Percentiles rank a stretch among this genome's conserved stretches.
phyloP scores from a whole-genome alignment of 2,888 invertebrate genomes.

The Yponomeuta evonymella region DNA sequence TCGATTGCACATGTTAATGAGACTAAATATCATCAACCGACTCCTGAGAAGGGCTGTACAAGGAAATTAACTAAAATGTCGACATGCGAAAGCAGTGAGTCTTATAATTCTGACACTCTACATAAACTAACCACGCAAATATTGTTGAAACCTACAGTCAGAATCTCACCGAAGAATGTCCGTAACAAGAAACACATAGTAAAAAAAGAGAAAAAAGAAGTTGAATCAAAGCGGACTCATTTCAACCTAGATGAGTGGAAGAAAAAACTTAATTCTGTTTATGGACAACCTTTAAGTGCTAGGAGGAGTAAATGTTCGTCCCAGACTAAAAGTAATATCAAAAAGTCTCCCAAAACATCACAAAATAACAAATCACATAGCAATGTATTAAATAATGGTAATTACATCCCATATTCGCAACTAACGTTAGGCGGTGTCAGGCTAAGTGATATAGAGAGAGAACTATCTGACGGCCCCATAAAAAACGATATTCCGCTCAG shows the following conservation, averaged over 20 bases:
- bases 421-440: conserved; percentile 63
- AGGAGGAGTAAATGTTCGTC: conserved; percentile 27
- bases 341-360: conserved; percentile 23
- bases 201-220: conserved; percentile 27
- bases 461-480: conserved; percentile 49
- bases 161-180: conserved; percentile 33
- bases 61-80: conserved; percentile 58
- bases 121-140: conserved; percentile 34
- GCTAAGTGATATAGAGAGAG: conserved; percentile 60
- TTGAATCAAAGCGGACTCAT: conserved; percentile 31
- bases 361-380: conserved; percentile 17
- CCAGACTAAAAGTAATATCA: conserved; percentile 28
- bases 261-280: conserved; percentile 52
- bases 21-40: conserved; percentile 20
- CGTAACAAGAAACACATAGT: conserved; percentile 21
- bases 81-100: conserved; percentile 55
- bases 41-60: conserved; percentile 25
- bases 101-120: conserved; percentile 43
- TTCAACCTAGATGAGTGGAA: conserved; percentile 56
- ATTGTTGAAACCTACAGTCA: conserved; percentile 28
- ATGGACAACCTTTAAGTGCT: conserved; percentile 37
- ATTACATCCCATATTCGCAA: conserved; percentile 68
- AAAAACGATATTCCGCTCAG: conserved; percentile 49
- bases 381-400: conserved; percentile 41
- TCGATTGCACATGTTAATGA: conserved; percentile 9